Evolutionary conservation across 53 echinoderm and acorn worm genomes (phyloP).

Genomic region (Mesocentrotus franciscanus): DNA sequence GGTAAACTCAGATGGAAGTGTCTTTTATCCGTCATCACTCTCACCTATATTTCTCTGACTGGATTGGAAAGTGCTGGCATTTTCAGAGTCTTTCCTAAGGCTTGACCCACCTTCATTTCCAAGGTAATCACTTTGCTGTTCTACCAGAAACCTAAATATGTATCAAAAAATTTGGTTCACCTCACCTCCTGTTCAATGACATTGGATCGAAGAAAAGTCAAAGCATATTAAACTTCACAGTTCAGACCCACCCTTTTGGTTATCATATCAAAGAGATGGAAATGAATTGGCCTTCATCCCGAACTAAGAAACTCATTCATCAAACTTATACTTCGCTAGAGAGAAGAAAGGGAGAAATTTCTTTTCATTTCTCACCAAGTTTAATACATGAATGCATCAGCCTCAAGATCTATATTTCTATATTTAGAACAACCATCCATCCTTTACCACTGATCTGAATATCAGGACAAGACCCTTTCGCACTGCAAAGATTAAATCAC

Average conservation of each 20-base stretch:
- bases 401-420: background rate
- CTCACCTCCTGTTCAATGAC: background rate
- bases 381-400: background rate
- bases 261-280: background rate
- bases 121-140: background rate
- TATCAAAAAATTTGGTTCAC: background rate
- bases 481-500: background rate
- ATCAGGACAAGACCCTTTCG: background rate
- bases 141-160: background rate
- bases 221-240: background rate
- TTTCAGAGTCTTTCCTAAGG: background rate
- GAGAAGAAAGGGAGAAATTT: background rate
- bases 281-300: background rate
- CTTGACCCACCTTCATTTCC: background rate
- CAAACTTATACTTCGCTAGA: background rate
- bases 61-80: background rate
- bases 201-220: background rate
- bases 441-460: background rate
- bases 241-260: background rate
- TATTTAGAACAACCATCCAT: background rate
- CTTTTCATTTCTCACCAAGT: background rate
- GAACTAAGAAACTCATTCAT: slow-evolving; percentile 17
- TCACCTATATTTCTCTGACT: background rate
- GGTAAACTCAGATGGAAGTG: background rate
- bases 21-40: background rate